Evolutionary conservation across 2,888 invertebrate species (phyloP), one percentile per base, ranked within the genome.

Genomic region (Drosophila vallismaia): DNA sequence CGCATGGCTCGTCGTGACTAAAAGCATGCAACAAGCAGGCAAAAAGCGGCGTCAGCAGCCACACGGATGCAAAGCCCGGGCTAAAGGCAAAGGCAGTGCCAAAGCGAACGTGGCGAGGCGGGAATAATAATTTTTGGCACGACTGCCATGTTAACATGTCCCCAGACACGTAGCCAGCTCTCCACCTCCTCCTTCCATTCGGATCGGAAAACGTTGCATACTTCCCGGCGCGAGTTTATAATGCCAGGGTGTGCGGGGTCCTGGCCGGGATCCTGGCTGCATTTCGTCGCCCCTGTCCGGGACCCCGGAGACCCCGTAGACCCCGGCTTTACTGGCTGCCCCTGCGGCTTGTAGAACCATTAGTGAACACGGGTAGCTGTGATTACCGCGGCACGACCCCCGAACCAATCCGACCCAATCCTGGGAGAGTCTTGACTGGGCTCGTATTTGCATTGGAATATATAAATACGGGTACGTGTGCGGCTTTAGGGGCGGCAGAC

Each of bases 111-210:
- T 71, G 54, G 74, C 83, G 79, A 81, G 79, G 81, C 79, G 81
- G 83, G 89, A 86, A 89, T 90, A 90, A 90, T 90, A 90, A 90
- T 89, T 90, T 90, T 89, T 88, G 89, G 89, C 89, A 90, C 86
- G 90, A 88, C 84, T 88, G 89, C 89, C 90, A 88, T 90, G 90
- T 90, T 90, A 90, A 90, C 90, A 90, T 90, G 89, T 90, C 90
- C 89, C 90, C 84, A 81, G 88, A 81, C 77, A 79, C 76, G 82
- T 81, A 64, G 66, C 33, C 9, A n/a, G 24, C 19, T 10, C n/a
- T 3, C 28, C 49, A 7, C 72, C n/a, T 3, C 28, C 49, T 9
- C 14, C 55, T 42, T 72, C 58, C 48, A 48, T 56, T 74, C 26
- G 74, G 62, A 71, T 42, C 44, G 57, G 69, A 40, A 57, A 68